Evolutionary conservation across 2,797 vertebrate species (phyloP).

Genomic region (Pelochelys cantorii): DNA sequence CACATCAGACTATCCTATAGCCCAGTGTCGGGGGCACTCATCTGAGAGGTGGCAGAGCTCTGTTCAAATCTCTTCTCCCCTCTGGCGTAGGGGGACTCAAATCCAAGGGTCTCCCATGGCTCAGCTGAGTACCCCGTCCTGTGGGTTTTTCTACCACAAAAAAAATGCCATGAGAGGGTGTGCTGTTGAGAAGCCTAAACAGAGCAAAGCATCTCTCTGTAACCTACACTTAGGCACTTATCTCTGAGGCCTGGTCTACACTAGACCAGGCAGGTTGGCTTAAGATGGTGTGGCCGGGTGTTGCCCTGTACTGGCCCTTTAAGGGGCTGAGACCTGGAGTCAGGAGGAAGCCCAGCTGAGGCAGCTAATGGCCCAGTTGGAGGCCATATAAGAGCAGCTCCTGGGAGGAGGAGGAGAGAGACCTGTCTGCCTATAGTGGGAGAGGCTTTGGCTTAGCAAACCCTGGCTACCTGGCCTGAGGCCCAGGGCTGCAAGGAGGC

Average conservation of each 20-base stretch:
- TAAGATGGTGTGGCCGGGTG: too few relatives aligned
- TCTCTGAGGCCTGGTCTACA: neutral
- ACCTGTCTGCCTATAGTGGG: too few relatives aligned
- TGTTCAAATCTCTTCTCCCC: neutral
- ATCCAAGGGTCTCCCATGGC: neutral
- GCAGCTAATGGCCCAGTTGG: too few relatives aligned
- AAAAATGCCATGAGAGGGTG: neutral
- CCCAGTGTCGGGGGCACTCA: neutral
- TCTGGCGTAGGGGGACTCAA: neutral
- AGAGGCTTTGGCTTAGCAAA: too few relatives aligned
- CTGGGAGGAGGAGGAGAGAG: too few relatives aligned
- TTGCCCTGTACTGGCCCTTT: too few relatives aligned
- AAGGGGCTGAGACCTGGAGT: too few relatives aligned
- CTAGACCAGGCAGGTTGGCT: too few relatives aligned
- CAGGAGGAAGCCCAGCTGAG: too few relatives aligned
- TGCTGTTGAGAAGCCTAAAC: neutral
- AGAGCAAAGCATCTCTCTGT: neutral
- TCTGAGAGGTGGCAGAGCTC: neutral
- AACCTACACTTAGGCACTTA: neutral
- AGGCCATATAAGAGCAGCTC: too few relatives aligned
- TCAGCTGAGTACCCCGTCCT: neutral
- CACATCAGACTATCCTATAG: neutral
- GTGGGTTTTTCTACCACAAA: neutral
- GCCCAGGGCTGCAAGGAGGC: too few relatives aligned
- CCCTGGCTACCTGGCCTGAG: too few relatives aligned